phyloP scores from a whole-genome alignment of 2,113 vertebrate species.

The Cervus canadensis region DNA sequence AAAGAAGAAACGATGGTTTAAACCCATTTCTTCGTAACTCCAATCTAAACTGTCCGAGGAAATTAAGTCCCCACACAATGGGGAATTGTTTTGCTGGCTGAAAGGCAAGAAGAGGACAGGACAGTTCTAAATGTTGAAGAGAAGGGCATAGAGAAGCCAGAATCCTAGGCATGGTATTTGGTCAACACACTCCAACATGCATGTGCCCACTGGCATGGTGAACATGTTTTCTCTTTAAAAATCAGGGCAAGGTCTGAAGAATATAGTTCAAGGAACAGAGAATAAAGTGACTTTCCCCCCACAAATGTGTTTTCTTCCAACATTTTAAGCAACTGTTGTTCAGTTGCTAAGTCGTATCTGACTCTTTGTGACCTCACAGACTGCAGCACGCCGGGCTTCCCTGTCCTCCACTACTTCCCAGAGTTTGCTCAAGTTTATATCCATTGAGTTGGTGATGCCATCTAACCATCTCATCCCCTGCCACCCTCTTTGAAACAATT shows the following conservation, averaged over 20 bases:
- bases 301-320: not conserved
- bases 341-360: not conserved
- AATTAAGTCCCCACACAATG: not conserved
- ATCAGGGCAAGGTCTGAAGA: not conserved
- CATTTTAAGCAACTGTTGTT: not conserved
- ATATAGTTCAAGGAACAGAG: not conserved
- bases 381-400: not conserved
- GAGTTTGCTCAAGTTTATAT: not conserved
- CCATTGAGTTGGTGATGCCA: not conserved
- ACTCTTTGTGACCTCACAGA: not conserved
- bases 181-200: accelerated
- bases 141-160: not conserved
- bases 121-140: not conserved
- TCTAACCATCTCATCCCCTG: not conserved
- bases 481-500: not conserved
- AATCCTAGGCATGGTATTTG: not conserved
- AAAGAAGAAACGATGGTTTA: not conserved
- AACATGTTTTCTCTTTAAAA: not conserved
- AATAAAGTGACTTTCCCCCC: not conserved
- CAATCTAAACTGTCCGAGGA: not conserved
- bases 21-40: not conserved
- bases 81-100: not conserved
- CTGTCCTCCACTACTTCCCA: not conserved
- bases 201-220: not conserved
- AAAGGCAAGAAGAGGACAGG: not conserved